These are phyloP conservation scores for Halocynthia aurantium DNA, from an alignment of 23 tunicate genomes.

Conservation along the genomic window DNA sequence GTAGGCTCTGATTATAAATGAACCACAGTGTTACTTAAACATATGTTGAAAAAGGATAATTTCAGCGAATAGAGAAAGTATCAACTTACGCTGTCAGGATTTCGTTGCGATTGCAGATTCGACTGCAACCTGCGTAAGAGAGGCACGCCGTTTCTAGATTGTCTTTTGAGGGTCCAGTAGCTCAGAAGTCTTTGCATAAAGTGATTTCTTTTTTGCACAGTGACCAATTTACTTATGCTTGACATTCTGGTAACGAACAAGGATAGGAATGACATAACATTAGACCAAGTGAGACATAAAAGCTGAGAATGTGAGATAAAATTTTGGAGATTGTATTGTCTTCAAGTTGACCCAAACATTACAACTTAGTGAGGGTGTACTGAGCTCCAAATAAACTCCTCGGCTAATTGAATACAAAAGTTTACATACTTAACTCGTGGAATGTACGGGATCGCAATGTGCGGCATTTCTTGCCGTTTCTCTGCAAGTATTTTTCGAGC, in stretches of 20 bases:
- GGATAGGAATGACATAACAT: too few relatives aligned
- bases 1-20: conserved; percentile 32
- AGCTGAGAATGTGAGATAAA: too few relatives aligned
- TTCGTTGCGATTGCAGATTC: conserved; percentile 52
- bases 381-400: not conserved
- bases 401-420: not conserved
- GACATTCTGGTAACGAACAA: conserved; percentile 39
- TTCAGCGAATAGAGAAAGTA: not conserved
- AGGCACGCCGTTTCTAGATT: conserved; percentile 94
- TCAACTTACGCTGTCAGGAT: conserved; percentile 40
- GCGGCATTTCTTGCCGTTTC: conserved; percentile 79
- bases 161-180: conserved; percentile 92
- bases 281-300: too few relatives aligned
- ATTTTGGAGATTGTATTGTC: too few relatives aligned
- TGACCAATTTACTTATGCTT: conserved; percentile 53
- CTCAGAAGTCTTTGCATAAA: conserved; percentile 82
- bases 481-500: conserved; percentile 80
- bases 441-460: conserved; percentile 88
- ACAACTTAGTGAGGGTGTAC: too few relatives aligned
- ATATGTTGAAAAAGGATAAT: not conserved
- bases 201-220: conserved; percentile 45
- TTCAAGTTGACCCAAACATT: too few relatives aligned
- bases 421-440: conserved; percentile 67
- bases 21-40: not conserved
- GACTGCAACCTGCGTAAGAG: conserved; percentile 86